These are phyloP conservation scores for Cherax destructor DNA, from an alignment of 1,140 invertebrate genomes.

Conservation along the genomic window DNA sequence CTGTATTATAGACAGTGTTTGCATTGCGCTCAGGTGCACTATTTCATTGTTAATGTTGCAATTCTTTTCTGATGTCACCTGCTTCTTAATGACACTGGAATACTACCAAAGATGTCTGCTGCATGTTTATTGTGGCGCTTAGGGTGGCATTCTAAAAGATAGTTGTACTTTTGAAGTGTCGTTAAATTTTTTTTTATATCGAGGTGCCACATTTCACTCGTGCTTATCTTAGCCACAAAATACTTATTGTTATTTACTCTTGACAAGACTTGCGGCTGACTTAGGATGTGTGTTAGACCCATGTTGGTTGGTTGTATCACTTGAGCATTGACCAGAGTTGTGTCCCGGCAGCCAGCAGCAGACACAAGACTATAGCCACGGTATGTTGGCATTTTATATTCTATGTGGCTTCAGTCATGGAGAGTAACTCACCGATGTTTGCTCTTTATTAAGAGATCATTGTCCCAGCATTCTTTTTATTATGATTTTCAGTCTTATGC, in stretches of 20 bases:
- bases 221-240: constrained; percentile 36
- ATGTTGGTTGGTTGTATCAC: constrained; percentile 56
- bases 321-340: constrained; percentile 61
- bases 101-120: constrained; percentile 29
- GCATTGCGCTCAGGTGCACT: constrained; percentile 10
- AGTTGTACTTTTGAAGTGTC: constrained; percentile 12
- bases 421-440: constrained; percentile 50
- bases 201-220: constrained; percentile 15
- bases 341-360: constrained; percentile 68
- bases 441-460: constrained; percentile 24
- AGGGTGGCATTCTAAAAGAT: constrained; percentile 24
- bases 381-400: constrained; percentile 64
- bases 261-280: constrained; percentile 53
- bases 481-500: constrained; percentile 21
- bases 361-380: constrained; percentile 68
- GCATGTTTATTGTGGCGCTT: background rate
- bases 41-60: constrained; percentile 28
- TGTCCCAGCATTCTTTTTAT: constrained; percentile 15
- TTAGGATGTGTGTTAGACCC: constrained; percentile 52
- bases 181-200: constrained; percentile 7
- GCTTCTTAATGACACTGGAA: constrained; percentile 19
- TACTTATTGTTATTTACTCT: constrained; percentile 37
- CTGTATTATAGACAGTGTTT: constrained; percentile 23
- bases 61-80: constrained; percentile 30
- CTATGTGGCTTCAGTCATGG: constrained; percentile 60